A percentile compares a stretch with the other conserved stretches of the same genome.
Conservation (phyloP, 53 echinoderm and acorn worm species). For the Arbacia lixula region DNA sequence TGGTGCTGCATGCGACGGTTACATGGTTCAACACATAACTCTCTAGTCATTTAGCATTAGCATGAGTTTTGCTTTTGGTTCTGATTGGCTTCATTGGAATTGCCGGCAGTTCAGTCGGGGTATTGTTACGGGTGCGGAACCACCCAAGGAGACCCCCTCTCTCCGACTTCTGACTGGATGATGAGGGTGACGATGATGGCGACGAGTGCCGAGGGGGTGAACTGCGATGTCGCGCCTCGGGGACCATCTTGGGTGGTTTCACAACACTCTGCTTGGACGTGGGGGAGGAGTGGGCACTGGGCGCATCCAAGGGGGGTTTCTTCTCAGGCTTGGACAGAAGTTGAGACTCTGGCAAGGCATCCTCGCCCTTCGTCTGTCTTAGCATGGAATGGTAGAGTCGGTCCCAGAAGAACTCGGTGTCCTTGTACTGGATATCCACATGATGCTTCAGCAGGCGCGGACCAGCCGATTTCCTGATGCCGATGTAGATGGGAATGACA, state of each 20-base stretch:
- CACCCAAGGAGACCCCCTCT: neutral
- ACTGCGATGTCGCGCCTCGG: neutral
- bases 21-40: too few species aligned
- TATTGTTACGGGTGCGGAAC: neutral
- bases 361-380: neutral
- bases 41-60: too few species aligned
- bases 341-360: neutral
- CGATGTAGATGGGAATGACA: slow-evolving; percentile 23
- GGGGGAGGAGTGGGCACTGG: neutral
- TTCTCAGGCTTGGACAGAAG: neutral
- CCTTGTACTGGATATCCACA: slow-evolving; percentile 16
- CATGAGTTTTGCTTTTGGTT: neutral
- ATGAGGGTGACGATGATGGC: too few species aligned
- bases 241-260: slow-evolving; percentile 10
- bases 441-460: slow-evolving; percentile 11
- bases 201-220: neutral
- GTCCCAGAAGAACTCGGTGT: neutral
- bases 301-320: neutral
- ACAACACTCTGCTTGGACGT: neutral
- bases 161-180: neutral
- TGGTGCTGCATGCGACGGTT: too few species aligned
- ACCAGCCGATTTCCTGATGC: neutral
- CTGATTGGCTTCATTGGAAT: slow-evolving; percentile 12
- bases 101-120: neutral
- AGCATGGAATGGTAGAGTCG: neutral